phyloP scores from a whole-genome alignment of 2,113 vertebrate genomes.

The Rhegmatorhina hoffmannsi region DNA sequence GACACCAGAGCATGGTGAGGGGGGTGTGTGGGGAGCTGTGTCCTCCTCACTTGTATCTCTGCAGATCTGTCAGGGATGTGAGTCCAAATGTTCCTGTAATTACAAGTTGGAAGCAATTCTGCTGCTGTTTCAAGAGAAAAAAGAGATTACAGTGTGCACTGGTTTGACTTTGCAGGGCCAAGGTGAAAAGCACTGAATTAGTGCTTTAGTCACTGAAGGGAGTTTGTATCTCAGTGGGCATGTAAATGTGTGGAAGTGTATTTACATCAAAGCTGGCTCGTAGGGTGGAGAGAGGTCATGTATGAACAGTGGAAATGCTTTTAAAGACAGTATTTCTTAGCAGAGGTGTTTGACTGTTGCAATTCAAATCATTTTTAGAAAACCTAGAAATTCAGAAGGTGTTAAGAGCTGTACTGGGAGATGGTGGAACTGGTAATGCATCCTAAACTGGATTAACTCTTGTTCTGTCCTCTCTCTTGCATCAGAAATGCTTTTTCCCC shows the following conservation, averaged over 20 bases:
- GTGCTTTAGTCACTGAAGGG: background rate
- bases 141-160: background rate
- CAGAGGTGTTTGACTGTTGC: background rate
- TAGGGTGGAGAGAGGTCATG: background rate
- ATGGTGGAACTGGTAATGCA: background rate
- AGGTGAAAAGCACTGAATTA: background rate
- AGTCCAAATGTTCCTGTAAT: background rate
- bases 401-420: background rate
- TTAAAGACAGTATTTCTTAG: background rate
- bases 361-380: background rate
- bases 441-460: background rate
- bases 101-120: background rate
- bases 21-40: background rate
- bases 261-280: background rate
- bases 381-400: background rate
- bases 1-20: fast-evolving
- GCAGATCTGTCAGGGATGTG: background rate
- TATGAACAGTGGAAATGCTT: background rate
- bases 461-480: background rate
- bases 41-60: background rate
- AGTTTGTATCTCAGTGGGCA: background rate
- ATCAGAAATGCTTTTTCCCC: background rate
- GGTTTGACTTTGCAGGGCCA: background rate
- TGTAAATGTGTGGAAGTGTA: background rate
- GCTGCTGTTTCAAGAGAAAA: background rate